These are phyloP conservation scores for Tribolium freemani DNA, from an alignment of 2,888 invertebrate species.

Conservation along the genomic window DNA sequence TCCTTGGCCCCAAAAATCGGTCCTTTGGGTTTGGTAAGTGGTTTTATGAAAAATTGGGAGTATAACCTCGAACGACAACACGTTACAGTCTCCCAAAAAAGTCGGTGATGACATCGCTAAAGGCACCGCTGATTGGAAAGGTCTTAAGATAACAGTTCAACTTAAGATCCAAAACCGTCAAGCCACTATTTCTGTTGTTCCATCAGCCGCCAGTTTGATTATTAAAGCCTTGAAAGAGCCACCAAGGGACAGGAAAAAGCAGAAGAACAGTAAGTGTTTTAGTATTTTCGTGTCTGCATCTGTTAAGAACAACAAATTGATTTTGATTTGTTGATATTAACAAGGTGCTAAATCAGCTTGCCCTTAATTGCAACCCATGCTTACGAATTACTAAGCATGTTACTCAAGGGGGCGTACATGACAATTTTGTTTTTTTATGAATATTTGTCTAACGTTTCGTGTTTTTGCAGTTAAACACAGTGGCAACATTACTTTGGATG, in stretches of 20 bases:
- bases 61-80: slow-evolving; percentile 36
- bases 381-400: slow-evolving; percentile 58
- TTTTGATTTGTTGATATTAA: slow-evolving; percentile 23
- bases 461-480: slow-evolving; percentile 91
- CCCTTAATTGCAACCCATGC: slow-evolving; percentile 52
- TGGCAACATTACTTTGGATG: slow-evolving; percentile 96
- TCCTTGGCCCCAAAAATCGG: slow-evolving; percentile 99
- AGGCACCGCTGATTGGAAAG: slow-evolving; percentile 99
- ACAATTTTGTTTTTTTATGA: slow-evolving; percentile 9
- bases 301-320: slow-evolving; percentile 2
- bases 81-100: slow-evolving; percentile 95
- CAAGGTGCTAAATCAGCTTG: slow-evolving; percentile 46
- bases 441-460: slow-evolving; percentile 1
- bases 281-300: slow-evolving; percentile 30
- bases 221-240: slow-evolving; percentile 99
- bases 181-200: slow-evolving; percentile 96
- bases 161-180: slow-evolving; percentile 98
- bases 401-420: slow-evolving; percentile 55
- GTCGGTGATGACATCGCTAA: slow-evolving; percentile 99
- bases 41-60: background rate
- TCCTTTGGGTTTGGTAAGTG: slow-evolving; percentile 96
- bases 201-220: slow-evolving; percentile 97
- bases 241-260: slow-evolving; percentile 98
- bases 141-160: slow-evolving; percentile 97
- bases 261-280: slow-evolving; percentile 87